These are phyloP conservation scores for Martes martes DNA, from an alignment of 2,113 vertebrate species.

Conservation along the genomic window DNA sequence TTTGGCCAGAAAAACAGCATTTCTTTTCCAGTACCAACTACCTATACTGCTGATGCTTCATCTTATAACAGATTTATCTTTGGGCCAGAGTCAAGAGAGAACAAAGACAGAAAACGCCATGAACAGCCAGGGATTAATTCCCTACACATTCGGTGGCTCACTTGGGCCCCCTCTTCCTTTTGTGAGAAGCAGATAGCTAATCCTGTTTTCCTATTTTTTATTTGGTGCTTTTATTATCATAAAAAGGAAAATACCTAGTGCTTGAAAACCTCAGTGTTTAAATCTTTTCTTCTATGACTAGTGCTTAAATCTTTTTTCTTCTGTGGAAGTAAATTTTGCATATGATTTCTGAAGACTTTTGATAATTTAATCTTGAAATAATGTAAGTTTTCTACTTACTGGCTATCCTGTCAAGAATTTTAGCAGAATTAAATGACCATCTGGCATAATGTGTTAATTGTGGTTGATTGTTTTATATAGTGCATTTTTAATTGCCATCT, in stretches of 20 bases:
- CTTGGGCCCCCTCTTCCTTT: background rate
- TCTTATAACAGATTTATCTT: background rate
- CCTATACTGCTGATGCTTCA: background rate
- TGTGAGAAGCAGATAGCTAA: background rate
- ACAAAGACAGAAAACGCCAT: background rate
- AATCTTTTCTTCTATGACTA: background rate
- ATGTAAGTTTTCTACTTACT: background rate
- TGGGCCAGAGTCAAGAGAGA: background rate
- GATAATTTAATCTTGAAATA: constrained; percentile 29
- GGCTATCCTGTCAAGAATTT: background rate
- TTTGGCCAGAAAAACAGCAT: background rate
- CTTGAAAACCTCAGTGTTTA: background rate
- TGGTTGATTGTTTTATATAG: background rate
- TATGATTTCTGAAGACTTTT: background rate
- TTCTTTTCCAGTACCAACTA: background rate
- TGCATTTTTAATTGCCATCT: background rate
- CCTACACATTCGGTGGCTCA: background rate
- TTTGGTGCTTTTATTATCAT: background rate
- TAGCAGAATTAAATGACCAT: background rate
- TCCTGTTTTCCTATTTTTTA: background rate
- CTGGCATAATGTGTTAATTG: background rate
- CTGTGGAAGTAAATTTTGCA: background rate
- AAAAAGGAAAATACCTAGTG: background rate
- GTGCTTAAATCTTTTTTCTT: background rate
- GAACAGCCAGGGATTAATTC: background rate